Base-by-base conservation (phyloP, 2,113 vertebrate genomes). In the Amphiprion ocellaris region DNA sequence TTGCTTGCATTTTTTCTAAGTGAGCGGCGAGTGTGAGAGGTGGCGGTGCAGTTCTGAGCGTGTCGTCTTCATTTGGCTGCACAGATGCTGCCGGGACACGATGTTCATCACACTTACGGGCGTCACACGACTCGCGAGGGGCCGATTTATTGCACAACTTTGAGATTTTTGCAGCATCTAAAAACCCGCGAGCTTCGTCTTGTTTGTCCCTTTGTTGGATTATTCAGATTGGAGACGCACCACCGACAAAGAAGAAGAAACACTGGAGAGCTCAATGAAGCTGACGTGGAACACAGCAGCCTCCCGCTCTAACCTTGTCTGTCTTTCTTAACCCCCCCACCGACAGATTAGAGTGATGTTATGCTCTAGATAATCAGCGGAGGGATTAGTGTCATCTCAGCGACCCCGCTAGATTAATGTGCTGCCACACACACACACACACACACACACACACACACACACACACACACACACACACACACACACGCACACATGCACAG, bases 331-430 rank as follows among this genome's bases (percentile, higher is more conserved):
- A 70, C 76, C 74, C 63, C 77, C 82, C 61, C 81, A 66, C 74
- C 64, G 79, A 84, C 87, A 90, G 92, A 93, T 93, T 92, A 93
- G 77, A 89, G 86, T 88, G 90, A 93, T 92, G 92, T 91, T 91
- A 89, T 93, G 93, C 91, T 92, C 91, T 85, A 93, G 86, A 93
- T 92, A 91, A 93, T 90, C 89, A 93, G 87, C 66, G 84, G 65
- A 92, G 83, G 87, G 90, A 93, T 93, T 93, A 91, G 90, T 93
- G 91, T 93, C 90, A 91, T 93, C 84, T 88, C 86, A 93, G 84
- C 74, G 82, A 92, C 91, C 90, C 63, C 74, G 74, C 90, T 79
- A 90, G 87, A 90, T 92, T 92, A 91, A 88, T 91, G 86, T 91
- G 79, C 85, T 33, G 24, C 60, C 60, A 64, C 74, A 83, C 82